Evolutionary conservation across 2,888 invertebrate species (phyloP), one percentile per base, ranked within the genome.

Genomic region (Drosophila nigricruria): DNA sequence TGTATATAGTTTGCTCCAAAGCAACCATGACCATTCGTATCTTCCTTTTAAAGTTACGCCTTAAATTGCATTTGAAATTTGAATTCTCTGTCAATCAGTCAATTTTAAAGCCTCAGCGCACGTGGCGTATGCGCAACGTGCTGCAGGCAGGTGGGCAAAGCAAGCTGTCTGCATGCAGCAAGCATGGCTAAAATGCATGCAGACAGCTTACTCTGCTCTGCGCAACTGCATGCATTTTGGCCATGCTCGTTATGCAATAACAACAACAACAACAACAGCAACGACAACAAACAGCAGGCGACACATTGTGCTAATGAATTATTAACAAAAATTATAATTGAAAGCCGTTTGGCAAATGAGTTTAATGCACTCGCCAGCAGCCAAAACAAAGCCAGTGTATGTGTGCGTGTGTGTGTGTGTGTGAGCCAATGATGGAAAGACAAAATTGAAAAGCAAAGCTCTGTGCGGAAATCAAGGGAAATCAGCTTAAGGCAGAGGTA

Each of bases 251-350:
- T 70, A 74, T 34, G 38, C 56, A 65, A 54, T 32, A 63, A 20
- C 69, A 73, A 38, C 53, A 58, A 32, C 42, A 38, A 32, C n/a
- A 18, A n/a, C 38, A 38, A 38, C 38, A 38, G 2, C 16, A 6
- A 34, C 25, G 43, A 66, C 52, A 42, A 63, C 34, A 34, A 53
- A 47, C 45, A 27, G 53, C 71, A 30, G 77, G 68, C 78, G 57
- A 72, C 89, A 88, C 85, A 90, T 91, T 91, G 76, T 77, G 82
- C 90, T 91, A 91, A 91, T 90, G 85, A 91, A 91, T 82, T 90
- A 90, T 91, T 91, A 88, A 91, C 83, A 80, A 87, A 84, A 91
- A 88, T 89, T 90, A 89, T 91, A 91, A 91, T 91, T 92, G 91
- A 92, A 91, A 91, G 89, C 91, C 84, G 89, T 84, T 84, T 71